Percentiles rank a stretch among this genome's conserved stretches.
Conservation (phyloP, 2,797 vertebrate species). For the Neomorphus geoffroyi region DNA sequence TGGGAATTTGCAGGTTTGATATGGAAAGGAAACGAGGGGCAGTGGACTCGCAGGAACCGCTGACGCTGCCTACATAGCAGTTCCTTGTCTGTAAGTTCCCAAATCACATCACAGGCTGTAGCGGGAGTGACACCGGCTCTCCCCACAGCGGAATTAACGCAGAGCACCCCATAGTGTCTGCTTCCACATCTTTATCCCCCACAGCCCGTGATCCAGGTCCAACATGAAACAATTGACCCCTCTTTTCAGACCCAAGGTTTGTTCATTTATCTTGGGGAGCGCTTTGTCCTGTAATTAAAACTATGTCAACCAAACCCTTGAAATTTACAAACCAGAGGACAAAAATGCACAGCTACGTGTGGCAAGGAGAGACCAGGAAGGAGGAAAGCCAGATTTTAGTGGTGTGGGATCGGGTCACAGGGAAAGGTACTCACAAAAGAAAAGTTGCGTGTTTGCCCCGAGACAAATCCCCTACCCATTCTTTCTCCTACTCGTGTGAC, state of each 20-base stretch:
- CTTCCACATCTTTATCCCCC: neutral
- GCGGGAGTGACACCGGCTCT: neutral
- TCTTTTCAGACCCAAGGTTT: neutral
- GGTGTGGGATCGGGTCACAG: neutral
- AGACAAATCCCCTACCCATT: slow-evolving; percentile 1
- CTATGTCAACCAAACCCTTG: neutral
- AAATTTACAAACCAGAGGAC: neutral
- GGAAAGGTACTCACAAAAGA: neutral
- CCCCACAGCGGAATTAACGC: neutral
- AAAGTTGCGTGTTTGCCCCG: neutral
- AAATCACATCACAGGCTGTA: neutral
- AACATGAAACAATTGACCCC: neutral
- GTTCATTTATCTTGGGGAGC: neutral
- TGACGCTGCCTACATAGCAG: neutral
- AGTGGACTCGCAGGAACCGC: accelerated
- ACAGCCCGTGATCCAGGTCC: neutral
- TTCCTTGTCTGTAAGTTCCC: neutral
- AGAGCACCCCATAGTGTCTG: neutral
- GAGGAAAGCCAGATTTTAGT: neutral
- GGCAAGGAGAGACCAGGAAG: neutral
- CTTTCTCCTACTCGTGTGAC: slow-evolving; percentile 51
- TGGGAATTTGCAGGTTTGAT: neutral
- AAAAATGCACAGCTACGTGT: neutral
- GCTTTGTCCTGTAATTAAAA: neutral
- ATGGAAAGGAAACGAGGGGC: neutral